Evolutionary conservation across 2,797 vertebrate genomes (phyloP).

Genomic region (Austrolebias charrua): DNA sequence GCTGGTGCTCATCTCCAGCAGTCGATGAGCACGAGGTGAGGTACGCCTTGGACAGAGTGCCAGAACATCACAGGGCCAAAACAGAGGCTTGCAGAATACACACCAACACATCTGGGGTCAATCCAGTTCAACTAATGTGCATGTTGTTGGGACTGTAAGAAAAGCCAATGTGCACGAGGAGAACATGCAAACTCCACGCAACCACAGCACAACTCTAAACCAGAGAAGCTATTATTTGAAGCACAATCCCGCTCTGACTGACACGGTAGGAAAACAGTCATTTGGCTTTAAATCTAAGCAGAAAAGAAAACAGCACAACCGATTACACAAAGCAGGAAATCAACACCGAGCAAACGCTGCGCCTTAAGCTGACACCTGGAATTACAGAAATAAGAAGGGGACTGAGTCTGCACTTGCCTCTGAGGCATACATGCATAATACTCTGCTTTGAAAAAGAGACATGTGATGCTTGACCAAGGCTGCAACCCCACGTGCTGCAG

Average conservation of each 20-base stretch:
- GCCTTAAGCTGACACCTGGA: constrained; percentile 50
- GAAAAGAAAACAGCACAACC: constrained; percentile 47
- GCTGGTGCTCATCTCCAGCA: too few species aligned
- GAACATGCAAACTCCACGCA: too few species aligned
- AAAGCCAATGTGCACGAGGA: too few species aligned
- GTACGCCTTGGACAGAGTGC: too few species aligned
- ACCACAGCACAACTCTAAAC: neutral
- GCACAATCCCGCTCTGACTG: constrained; percentile 6
- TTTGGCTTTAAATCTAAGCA: constrained; percentile 37
- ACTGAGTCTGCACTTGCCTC: constrained; percentile 52
- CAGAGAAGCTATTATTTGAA: constrained; percentile 17
- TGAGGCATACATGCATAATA: constrained; percentile 37
- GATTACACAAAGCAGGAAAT: constrained; percentile 59
- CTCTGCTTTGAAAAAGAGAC: constrained; percentile 42
- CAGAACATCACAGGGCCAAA: too few species aligned
- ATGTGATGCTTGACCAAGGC: constrained; percentile 36
- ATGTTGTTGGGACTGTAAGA: neutral
- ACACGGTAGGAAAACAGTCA: constrained; percentile 35
- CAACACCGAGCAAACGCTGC: constrained; percentile 46
- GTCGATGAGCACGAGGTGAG: too few species aligned
- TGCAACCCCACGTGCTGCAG: constrained; percentile 20
- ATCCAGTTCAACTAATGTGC: neutral
- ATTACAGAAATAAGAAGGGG: constrained; percentile 54
- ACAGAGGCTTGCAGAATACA: too few species aligned
- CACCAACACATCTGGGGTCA: neutral